Conservation (phyloP, 1,140 invertebrate genomes). For the Cydia splendana region DNA sequence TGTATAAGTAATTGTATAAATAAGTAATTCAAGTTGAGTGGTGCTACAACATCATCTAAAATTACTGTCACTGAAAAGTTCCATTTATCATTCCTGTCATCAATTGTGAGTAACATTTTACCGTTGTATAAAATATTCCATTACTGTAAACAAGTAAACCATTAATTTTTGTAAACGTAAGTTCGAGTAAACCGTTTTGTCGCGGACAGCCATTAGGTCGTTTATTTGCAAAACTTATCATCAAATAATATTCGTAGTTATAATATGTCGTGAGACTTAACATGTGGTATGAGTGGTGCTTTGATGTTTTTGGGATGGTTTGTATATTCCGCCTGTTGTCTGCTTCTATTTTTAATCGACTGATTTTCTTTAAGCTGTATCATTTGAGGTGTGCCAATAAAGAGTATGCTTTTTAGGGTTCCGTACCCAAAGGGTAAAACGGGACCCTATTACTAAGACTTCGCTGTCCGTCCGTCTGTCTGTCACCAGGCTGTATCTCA, state of each 20-base stretch:
- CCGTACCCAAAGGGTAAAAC: too few relatives aligned
- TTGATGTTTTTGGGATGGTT: too few relatives aligned
- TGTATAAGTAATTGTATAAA: background rate
- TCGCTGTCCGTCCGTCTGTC: too few relatives aligned
- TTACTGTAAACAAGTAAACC: conserved; percentile 18
- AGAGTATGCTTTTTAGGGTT: too few relatives aligned
- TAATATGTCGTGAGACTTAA: too few relatives aligned
- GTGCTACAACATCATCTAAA: background rate
- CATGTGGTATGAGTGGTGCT: too few relatives aligned
- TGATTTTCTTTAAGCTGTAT: too few relatives aligned
- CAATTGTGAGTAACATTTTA: background rate
- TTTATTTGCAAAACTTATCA: background rate
- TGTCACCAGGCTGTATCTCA: too few relatives aligned
- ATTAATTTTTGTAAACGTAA: background rate
- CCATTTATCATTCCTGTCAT: conserved; percentile 12
- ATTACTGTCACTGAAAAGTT: conserved; percentile 4
- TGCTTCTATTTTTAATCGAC: too few relatives aligned
- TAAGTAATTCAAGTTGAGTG: background rate
- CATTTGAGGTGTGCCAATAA: too few relatives aligned
- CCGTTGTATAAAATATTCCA: background rate
- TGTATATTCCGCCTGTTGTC: too few relatives aligned
- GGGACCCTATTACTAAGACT: too few relatives aligned
- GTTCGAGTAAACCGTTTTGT: background rate
- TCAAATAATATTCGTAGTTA: background rate
- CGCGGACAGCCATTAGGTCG: background rate